Conservation (phyloP, 2,113 vertebrate genomes). For the Nyctibius bracteatus region DNA sequence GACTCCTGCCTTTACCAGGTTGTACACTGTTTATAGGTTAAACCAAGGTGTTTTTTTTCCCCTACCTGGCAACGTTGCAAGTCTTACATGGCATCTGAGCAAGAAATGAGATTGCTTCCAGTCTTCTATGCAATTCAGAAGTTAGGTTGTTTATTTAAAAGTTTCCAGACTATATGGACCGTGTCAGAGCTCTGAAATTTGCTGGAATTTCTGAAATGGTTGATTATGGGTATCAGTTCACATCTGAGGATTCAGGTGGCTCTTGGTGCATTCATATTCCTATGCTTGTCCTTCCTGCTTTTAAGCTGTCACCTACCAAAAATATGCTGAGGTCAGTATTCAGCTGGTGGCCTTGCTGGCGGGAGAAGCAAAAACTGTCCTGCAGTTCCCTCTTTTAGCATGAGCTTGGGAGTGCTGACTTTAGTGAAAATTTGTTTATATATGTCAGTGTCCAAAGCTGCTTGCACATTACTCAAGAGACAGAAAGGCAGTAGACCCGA, state of each 20-base stretch:
- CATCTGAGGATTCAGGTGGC: not conserved
- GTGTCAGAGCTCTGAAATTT: slow-evolving; percentile 2
- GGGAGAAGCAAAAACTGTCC: not conserved
- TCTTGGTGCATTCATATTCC: not conserved
- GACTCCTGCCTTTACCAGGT: not conserved
- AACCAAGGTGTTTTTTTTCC: not conserved
- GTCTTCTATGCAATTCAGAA: not conserved
- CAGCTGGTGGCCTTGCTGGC: not conserved
- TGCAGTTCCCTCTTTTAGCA: slow-evolving; percentile 19
- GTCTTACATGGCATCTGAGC: not conserved
- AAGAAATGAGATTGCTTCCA: not conserved
- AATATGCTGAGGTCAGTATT: slow-evolving; percentile 33
- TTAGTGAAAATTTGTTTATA: slow-evolving; percentile 49
- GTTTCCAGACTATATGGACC: not conserved
- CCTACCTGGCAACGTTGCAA: not conserved
- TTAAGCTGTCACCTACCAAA: not conserved
- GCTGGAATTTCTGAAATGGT: not conserved
- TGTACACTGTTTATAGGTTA: not conserved
- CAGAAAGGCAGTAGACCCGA: not conserved
- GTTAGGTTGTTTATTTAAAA: not conserved
- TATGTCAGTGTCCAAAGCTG: slow-evolving; percentile 11
- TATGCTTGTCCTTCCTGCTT: not conserved
- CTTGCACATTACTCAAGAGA: not conserved
- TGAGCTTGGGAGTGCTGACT: slow-evolving; percentile 39
- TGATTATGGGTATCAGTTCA: not conserved